Percentiles rank a stretch among this genome's conserved stretches.
phyloP scores from a whole-genome alignment of 2,797 vertebrate genomes.

The Acanthurus tractus region DNA sequence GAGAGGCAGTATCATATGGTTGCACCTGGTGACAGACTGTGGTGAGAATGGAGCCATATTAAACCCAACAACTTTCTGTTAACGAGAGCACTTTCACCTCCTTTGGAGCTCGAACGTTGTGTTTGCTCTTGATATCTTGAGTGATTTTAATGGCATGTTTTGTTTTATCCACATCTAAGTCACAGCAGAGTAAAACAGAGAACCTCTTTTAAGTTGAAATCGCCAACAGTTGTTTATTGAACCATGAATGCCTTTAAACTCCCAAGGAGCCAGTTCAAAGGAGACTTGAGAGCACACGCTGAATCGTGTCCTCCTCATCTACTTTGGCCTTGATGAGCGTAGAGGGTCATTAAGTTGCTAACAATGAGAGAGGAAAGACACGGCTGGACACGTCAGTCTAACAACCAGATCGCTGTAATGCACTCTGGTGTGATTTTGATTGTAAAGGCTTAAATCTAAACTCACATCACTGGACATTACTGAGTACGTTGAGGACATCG shows the following conservation, averaged over 20 bases:
- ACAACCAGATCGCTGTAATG: slow-evolving; percentile 59
- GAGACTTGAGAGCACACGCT: slow-evolving; percentile 53
- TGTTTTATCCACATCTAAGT: slow-evolving; percentile 22
- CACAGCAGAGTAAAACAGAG: slow-evolving; percentile 1
- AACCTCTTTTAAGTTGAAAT: slow-evolving; percentile 27
- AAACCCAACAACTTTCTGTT: slow-evolving; percentile 62
- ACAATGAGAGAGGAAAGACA: slow-evolving; percentile 73
- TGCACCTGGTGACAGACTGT: slow-evolving; percentile 77
- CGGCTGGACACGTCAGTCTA: slow-evolving; percentile 68
- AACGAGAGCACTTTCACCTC: slow-evolving; percentile 51
- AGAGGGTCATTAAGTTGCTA: slow-evolving; percentile 82
- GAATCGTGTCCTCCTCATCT: slow-evolving; percentile 68
- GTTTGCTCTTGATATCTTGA: slow-evolving; percentile 50
- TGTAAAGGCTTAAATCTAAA: slow-evolving; percentile 45
- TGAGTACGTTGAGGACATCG: slow-evolving; percentile 13
- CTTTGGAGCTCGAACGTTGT: slow-evolving; percentile 43
- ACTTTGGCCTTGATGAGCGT: slow-evolving; percentile 73
- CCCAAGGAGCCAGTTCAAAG: slow-evolving; percentile 40
- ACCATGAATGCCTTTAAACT: slow-evolving; percentile 25
- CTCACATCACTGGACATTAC: slow-evolving; percentile 45
- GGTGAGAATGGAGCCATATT: slow-evolving; percentile 71
- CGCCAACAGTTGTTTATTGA: slow-evolving; percentile 37
- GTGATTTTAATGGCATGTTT: slow-evolving; percentile 20
- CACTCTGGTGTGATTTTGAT: slow-evolving; percentile 66
- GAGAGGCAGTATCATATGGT: slow-evolving; percentile 83